Evolutionary conservation across 2,113 vertebrate species (phyloP).

Genomic region (Aptenodytes forsteri): DNA sequence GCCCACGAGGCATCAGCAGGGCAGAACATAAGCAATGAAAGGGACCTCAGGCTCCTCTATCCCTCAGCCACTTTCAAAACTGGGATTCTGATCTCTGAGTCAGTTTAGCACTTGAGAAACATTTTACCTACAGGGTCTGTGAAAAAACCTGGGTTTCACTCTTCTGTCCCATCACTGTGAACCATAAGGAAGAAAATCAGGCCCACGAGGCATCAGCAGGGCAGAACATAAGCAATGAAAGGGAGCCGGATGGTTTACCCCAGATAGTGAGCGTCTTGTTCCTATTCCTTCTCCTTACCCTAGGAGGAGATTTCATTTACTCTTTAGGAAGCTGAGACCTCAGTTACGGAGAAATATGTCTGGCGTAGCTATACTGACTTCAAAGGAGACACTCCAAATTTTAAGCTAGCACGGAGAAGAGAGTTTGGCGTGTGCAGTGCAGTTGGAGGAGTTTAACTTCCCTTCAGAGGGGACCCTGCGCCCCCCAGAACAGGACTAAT

Average conservation of each 20-base stretch:
- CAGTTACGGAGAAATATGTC: not conserved
- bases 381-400: not conserved
- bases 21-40: not conserved
- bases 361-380: not conserved
- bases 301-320: not conserved
- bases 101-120: not conserved
- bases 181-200: not conserved
- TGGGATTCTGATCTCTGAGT: not conserved
- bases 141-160: not conserved
- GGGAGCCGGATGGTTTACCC: not conserved
- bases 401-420: not conserved
- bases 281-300: not conserved
- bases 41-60: not conserved
- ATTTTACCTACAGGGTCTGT: not conserved
- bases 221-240: not conserved
- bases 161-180: not conserved
- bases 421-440: not conserved
- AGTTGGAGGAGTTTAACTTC: not conserved
- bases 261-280: rapidly evolving
- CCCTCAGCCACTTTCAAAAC: not conserved
- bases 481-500: not conserved
- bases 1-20: rapidly evolving
- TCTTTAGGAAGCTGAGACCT: not conserved
- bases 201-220: rapidly evolving
- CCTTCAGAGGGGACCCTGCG: not conserved